Evolutionary conservation across 92 coral and sea anemone genomes (phyloP), one percentile per base, ranked within the genome.

Genomic region (Parazoanthus darwini): DNA sequence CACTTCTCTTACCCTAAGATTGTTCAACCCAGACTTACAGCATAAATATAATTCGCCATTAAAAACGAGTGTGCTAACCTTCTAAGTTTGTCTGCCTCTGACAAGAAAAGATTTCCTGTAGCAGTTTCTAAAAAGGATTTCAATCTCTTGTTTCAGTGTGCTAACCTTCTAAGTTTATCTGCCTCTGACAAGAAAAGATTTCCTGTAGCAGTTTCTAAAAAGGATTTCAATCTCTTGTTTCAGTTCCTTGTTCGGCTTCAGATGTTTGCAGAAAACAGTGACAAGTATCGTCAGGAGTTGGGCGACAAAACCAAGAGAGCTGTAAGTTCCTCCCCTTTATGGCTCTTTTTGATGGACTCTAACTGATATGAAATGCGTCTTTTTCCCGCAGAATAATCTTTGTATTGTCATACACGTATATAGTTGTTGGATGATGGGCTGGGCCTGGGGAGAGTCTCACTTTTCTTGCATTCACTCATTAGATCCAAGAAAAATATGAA

Each of bases 401-500:
- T 74, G 9, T 15, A 36, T 1, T 20, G 8, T 8, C 70, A 63
- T 13, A 11, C 18, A 54, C 0, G 13, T 11, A 54, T 54, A 14
- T 78, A 2, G 65, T 74, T 77, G 42, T 15, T 23, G 11, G 22
- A 1, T 37, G 51, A 9, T 25, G 38, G 10, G 29, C 80, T 77
- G 23, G 35, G n/a, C 33, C n/a, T 4, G 48, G 48, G 80, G n/a
- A 26, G 42, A 25, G 14, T 15, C 23, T 20, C 33, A 23, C 75
- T 15, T 43, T 76, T 83, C 46, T 36, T 68, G 9, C 29, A n/a
- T 79, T 54, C 75, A 50, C 16, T 20, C 43, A 74, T 39, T 51
- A 97, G 99, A 93, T 97, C 75, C 99, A 97, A 81, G 97, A 97
- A 73, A 96, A 90, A 80, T 97, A 94, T 78, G 99, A 97, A 85